Conservation (phyloP, 2,113 vertebrate species). For the Chauna torquata region DNA sequence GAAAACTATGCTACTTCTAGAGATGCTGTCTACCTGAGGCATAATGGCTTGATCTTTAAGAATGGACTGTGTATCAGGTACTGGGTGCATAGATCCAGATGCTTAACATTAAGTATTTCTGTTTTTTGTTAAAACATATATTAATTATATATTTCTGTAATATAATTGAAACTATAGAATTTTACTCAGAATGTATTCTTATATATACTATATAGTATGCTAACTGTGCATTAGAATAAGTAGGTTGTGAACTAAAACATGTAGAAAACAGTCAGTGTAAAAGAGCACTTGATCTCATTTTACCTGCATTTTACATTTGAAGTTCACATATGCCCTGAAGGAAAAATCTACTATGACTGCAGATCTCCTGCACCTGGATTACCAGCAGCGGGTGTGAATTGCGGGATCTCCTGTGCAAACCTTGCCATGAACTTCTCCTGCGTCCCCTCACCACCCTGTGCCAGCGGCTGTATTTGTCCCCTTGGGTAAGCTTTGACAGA, state of each 20-base stretch:
- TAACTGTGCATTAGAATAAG: neutral
- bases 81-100: neutral
- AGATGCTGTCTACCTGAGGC: neutral
- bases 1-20: neutral
- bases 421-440: constrained; percentile 98
- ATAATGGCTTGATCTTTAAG: neutral
- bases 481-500: constrained; percentile 82
- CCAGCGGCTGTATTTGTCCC: constrained; percentile 92
- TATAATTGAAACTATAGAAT: neutral
- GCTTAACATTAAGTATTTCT: neutral
- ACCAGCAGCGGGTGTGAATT: constrained; percentile 86
- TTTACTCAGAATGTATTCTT: neutral
- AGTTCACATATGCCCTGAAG: constrained; percentile 86
- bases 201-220: neutral
- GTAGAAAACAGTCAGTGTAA: neutral
- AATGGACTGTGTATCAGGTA: neutral
- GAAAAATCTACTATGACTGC: constrained; percentile 94
- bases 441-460: constrained; percentile 89
- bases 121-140: neutral
- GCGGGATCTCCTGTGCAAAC: constrained; percentile 90
- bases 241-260: neutral
- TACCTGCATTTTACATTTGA: constrained; percentile 60
- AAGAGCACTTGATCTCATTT: neutral
- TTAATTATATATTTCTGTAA: neutral
- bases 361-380: constrained; percentile 83